Base-by-base conservation (phyloP, 2,797 vertebrate genomes). In the Hemibagrus guttatus region DNA sequence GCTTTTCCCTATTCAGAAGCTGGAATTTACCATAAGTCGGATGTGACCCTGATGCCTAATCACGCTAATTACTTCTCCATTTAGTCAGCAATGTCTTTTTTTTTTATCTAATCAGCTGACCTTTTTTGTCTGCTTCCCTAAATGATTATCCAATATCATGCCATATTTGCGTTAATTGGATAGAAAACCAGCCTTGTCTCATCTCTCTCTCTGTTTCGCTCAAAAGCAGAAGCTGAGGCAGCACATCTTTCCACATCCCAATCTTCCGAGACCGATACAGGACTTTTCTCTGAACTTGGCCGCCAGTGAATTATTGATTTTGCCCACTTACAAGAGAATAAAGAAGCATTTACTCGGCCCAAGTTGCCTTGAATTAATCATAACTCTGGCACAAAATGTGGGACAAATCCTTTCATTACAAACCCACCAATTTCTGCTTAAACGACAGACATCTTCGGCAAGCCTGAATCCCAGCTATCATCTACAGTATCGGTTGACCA, bases 321-420 rank as follows among this genome's bases (percentile, higher is more conserved):
- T 90, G 92, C 91, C 93, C 92, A 93, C 92, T 94, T 94, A 94
- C 75, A 88, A 80, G 68, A 93, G 93, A 93, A 94, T 95, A 94
- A 95, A 95, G 93, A 91, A 89, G 90, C 92, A 90, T 95, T 95
- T 95, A 95, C 93, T 93, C 90, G 86, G 56, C 91, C 92, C 91
- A 93, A 93, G 92, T 92, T 90, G 49, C 86, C 87, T 88, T 96
- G 93, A 95, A 95, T 95, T 93, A 94, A 95, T 95, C 92, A 95
- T 95, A 74, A 90, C 86, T 92, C 89, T 85, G 76, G 74, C 87
- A 87, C 83, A 92, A 91, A 91, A 93, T 88, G 89, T 91, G 87
- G 0, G 42, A 88, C 84, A 85, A 92, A 86, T 90, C 91, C 86
- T 93, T 93, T 93, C 91, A 93, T 92, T 87, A 87, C 90, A 92